Evolutionary conservation across 2,113 vertebrate species (phyloP), one percentile per base, ranked within the genome.

Genomic region (Periophthalmodon schlosseri): DNA sequence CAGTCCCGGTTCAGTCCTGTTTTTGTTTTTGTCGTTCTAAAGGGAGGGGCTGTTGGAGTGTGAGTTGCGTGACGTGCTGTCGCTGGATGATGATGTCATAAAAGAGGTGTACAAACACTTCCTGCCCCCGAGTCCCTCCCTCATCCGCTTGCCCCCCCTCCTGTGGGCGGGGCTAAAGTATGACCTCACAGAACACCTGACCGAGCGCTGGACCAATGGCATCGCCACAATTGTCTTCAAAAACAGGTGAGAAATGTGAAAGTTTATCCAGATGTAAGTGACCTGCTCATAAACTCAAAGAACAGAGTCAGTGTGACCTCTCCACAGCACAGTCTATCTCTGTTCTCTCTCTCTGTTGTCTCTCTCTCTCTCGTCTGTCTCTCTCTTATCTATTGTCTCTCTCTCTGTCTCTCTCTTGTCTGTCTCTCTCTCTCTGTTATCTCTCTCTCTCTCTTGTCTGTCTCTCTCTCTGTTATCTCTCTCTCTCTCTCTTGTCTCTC

Each of bases 41-140:
- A 97, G 96, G 87, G 86, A 88, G 0, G 95, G 94, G 1, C 86
- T 96, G 44, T 91, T 95, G 9, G 96, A 96, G 70, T 87, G 70
- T 0, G 95, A 97, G 66, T 80, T 97, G 69, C 92, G 93, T 70
- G 96, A 96, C 9, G 14, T 96, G 49, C 72, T 96, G 79, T 96
- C 96, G 24, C 77, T 96, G 80, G 95, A 96, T 0, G 85, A 96
- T 36, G 92, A 95, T 24, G 85, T 96, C 71, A 91, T 96, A n/a
- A 71, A 86, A 44, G 94, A 93, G 14, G 92, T 94, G 54, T 96
- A 96, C 81, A 86, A 44, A 28, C 82, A 86, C 80, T 92, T 89
- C 70, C 88, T 92, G 0, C 95, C 95, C 0, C 92, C 92, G 0
- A 93, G 89, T 23, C 91, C 81, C 65, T 87, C 93, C 0, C 60